These are phyloP conservation scores for Leucozona laternaria DNA, from an alignment of 2,888 invertebrate species.

Conservation along the genomic window DNA sequence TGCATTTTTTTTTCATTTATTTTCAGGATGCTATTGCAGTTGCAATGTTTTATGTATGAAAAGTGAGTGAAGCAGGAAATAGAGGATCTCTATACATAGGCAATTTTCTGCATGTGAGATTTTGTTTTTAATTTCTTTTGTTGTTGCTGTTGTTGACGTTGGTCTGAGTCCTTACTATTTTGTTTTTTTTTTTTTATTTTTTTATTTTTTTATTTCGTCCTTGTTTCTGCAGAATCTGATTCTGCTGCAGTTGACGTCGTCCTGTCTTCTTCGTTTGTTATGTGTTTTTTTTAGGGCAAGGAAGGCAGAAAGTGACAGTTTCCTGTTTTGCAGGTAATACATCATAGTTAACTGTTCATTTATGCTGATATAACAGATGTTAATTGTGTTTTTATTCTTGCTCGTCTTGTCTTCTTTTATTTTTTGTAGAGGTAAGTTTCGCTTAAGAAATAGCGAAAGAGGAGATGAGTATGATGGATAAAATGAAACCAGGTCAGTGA, in stretches of 20 bases:
- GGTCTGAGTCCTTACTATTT: conserved; percentile 32
- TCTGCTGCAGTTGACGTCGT: conserved; percentile 35
- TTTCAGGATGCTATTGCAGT: conserved; percentile 52
- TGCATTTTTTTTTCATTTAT: conserved; percentile 34
- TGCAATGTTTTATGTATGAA: conserved; percentile 1
- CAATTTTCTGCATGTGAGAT: conserved; percentile 73
- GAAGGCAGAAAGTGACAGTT: conserved; percentile 70
- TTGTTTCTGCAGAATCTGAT: conserved; percentile 4
- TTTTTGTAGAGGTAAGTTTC: background rate
- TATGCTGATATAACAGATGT: conserved; percentile 73
- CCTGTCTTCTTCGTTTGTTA: conserved; percentile 25
- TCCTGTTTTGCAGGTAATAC: conserved; percentile 67
- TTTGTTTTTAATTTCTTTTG: conserved; percentile 52
- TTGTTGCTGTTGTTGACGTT: conserved; percentile 23
- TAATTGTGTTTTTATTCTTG: conserved; percentile 61
- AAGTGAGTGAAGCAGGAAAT: conserved; percentile 50
- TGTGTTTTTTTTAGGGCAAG: conserved; percentile 42
- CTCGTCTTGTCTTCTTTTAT: background rate
- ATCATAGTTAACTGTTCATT: conserved; percentile 75
- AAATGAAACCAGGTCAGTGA: conserved; percentile 67
- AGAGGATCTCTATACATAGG: conserved; percentile 52
- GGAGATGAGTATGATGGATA: background rate
- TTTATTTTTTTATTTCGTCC: background rate
- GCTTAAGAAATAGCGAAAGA: background rate
- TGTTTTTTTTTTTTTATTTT: background rate